Percentiles rank a stretch among this genome's conserved stretches.
Evolutionary conservation across 2,113 vertebrate genomes (phyloP).

Genomic region (Otus sunia): DNA sequence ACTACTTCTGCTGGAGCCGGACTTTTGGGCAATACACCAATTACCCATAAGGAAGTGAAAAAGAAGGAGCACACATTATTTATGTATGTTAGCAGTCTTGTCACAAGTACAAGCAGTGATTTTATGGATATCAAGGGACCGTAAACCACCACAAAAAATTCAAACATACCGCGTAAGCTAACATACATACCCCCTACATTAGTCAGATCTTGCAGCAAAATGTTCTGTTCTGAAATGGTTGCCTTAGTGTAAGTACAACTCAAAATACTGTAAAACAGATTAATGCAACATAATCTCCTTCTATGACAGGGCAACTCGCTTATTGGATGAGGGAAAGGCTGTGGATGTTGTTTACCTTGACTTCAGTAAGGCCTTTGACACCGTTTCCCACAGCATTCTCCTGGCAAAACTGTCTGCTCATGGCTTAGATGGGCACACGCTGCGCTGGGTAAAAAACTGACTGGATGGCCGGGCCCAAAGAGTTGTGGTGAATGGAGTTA

Average conservation of each 20-base stretch:
- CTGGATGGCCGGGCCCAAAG: too few species aligned
- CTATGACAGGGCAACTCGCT: too few species aligned
- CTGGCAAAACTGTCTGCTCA: too few species aligned
- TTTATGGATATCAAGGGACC: conserved; percentile 7
- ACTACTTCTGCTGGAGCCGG: not conserved
- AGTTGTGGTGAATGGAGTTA: too few species aligned
- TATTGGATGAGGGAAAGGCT: too few species aligned
- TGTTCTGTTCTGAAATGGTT: not conserved
- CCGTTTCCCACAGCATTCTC: too few species aligned
- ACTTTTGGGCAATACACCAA: not conserved
- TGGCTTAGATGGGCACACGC: too few species aligned
- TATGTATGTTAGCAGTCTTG: not conserved
- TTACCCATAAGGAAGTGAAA: not conserved
- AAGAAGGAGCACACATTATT: not conserved
- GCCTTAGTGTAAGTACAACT: not conserved
- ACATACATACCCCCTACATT: not conserved
- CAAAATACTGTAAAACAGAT: not conserved
- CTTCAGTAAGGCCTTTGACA: too few species aligned
- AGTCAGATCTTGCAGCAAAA: not conserved
- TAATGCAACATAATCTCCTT: not conserved
- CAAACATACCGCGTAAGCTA: not conserved
- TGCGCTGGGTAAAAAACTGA: too few species aligned
- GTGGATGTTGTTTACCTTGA: too few species aligned
- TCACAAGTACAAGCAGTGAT: not conserved
- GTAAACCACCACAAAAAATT: not conserved